These are phyloP conservation scores for Raphicerus campestris DNA, from an alignment of 2,113 vertebrate species.

Conservation along the genomic window DNA sequence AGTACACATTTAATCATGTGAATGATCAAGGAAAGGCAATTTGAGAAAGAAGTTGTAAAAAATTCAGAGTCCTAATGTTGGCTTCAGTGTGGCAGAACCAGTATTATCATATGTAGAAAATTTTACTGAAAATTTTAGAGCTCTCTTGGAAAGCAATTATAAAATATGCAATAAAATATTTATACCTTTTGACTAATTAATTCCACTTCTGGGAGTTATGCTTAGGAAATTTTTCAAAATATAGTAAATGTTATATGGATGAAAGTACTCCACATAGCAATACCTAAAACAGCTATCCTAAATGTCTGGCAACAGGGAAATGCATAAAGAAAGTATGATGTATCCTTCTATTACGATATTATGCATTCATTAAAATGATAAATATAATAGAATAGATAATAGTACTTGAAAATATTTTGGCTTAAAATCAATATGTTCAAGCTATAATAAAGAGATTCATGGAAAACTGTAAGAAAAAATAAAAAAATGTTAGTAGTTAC, in stretches of 20 bases:
- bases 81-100: neutral
- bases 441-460: neutral
- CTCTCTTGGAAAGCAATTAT: constrained; percentile 15
- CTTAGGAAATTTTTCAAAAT: constrained; percentile 42
- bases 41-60: neutral
- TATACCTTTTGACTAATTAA: constrained; percentile 41
- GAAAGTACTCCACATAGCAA: neutral
- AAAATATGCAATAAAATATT: constrained; percentile 43
- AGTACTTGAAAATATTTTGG: neutral
- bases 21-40: neutral
- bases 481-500: neutral
- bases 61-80: neutral
- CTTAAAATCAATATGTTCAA: neutral
- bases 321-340: neutral
- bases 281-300: neutral
- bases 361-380: neutral
- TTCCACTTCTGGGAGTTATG: constrained; percentile 20
- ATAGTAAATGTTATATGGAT: neutral
- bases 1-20: neutral
- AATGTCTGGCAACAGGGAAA: neutral
- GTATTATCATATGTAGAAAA: neutral
- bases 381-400: neutral
- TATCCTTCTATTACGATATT: neutral
- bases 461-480: neutral
- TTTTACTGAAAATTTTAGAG: constrained; percentile 11